phyloP scores from a whole-genome alignment of 2,113 vertebrate species.

The Empidonax traillii region DNA sequence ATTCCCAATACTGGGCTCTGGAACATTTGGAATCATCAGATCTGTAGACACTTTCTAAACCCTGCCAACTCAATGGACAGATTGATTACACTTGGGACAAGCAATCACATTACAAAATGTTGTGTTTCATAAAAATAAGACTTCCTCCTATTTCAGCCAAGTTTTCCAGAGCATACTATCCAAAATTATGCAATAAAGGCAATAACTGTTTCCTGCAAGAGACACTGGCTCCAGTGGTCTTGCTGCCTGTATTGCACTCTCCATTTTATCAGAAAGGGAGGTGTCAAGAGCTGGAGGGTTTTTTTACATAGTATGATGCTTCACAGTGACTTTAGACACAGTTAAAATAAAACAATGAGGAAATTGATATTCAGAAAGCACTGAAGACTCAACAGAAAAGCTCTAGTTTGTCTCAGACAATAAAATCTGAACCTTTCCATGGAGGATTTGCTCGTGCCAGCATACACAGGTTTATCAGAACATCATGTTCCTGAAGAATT shows the following conservation, averaged over 20 bases:
- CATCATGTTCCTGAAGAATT: background rate
- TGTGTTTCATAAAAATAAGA: background rate
- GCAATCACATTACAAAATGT: background rate
- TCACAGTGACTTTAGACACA: background rate
- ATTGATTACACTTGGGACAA: background rate
- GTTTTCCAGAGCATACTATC: background rate
- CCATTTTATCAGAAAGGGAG: background rate
- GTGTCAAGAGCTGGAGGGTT: background rate
- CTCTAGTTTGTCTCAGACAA: background rate
- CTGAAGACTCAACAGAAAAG: background rate
- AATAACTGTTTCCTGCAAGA: background rate
- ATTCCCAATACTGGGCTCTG: background rate
- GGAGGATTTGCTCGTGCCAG: background rate
- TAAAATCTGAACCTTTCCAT: background rate
- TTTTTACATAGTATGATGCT: background rate
- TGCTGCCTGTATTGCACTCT: background rate
- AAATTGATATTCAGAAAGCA: background rate
- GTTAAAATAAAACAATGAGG: background rate
- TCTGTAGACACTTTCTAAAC: background rate
- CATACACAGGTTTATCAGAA: background rate
- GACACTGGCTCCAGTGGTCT: background rate
- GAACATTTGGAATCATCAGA: background rate
- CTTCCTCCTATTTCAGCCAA: background rate
- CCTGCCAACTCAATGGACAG: background rate
- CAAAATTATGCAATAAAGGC: background rate